Evolutionary conservation across 2,113 vertebrate species (phyloP).

Genomic region (Macquaria australasica): DNA sequence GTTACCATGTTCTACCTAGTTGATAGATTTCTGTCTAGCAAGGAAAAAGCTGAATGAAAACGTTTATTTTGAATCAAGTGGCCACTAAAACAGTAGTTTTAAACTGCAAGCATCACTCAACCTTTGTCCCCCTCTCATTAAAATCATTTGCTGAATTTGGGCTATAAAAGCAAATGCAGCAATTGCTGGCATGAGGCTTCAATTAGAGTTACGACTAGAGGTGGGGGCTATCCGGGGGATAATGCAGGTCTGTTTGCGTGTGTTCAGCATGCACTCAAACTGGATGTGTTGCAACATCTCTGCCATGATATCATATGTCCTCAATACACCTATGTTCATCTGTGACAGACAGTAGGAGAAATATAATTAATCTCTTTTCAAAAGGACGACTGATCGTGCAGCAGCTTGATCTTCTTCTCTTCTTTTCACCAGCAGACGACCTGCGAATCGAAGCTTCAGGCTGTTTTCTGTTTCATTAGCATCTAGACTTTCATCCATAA

Average conservation of each 20-base stretch:
- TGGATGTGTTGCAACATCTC: conserved; percentile 22
- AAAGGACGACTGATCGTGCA: conserved; percentile 10
- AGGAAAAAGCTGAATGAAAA: conserved; percentile 44
- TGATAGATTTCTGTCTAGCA: no score
- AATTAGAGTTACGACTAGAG: conserved; percentile 69
- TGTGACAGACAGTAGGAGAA: conserved; percentile 1
- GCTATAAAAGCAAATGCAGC: conserved; percentile 78
- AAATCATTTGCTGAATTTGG: conserved; percentile 80
- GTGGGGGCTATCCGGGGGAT: conserved; percentile 34
- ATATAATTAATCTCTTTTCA: conserved; percentile 16
- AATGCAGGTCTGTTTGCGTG: conserved; percentile 42
- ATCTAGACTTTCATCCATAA: neutral
- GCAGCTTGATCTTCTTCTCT: conserved; percentile 26
- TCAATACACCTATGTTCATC: conserved; percentile 9
- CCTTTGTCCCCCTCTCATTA: conserved; percentile 69
- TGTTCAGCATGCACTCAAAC: neutral
- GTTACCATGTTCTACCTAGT: no score
- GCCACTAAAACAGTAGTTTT: conserved; percentile 67
- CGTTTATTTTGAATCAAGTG: conserved; percentile 75
- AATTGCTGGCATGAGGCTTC: conserved; percentile 77
- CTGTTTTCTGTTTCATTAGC: conserved; percentile 16
- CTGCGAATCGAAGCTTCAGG: conserved; percentile 4
- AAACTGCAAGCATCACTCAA: conserved; percentile 56
- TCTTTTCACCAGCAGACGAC: conserved; percentile 33
- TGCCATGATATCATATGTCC: conserved; percentile 16